These are phyloP conservation scores for Pteria penguin DNA, from an alignment of 2,888 invertebrate genomes.

Conservation along the genomic window DNA sequence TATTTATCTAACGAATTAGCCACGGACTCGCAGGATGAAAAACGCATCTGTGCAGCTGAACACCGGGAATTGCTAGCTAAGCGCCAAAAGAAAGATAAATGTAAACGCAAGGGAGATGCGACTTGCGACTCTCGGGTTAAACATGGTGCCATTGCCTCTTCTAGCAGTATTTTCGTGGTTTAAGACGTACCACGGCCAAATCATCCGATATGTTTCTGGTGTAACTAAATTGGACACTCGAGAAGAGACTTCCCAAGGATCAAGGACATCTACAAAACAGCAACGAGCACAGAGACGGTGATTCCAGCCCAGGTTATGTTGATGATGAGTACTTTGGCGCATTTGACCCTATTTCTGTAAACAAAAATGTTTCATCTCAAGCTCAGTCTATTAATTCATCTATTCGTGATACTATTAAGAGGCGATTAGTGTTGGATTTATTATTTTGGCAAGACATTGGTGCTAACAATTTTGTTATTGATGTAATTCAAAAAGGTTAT, in stretches of 20 bases:
- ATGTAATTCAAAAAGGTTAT: conserved; percentile 13
- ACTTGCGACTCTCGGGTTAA: too few relatives aligned
- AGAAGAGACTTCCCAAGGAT: background rate
- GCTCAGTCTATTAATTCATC: too few relatives aligned
- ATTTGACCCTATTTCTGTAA: background rate
- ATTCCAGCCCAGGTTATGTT: background rate
- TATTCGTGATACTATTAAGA: conserved; percentile 20
- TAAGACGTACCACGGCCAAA: too few relatives aligned
- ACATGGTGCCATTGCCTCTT: too few relatives aligned
- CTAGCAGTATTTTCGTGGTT: too few relatives aligned
- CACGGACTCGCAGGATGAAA: too few relatives aligned
- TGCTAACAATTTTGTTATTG: background rate
- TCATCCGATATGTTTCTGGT: conserved; percentile 14
- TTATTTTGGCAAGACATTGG: conserved; percentile 20
- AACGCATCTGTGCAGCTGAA: too few relatives aligned
- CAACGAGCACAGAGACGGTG: background rate
- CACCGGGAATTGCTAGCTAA: too few relatives aligned
- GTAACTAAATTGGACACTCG: conserved; percentile 26
- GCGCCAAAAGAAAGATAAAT: too few relatives aligned
- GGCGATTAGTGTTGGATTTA: conserved; percentile 9
- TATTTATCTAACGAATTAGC: too few relatives aligned
- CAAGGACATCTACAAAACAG: background rate
- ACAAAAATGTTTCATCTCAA: too few relatives aligned
- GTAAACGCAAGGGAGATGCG: too few relatives aligned
- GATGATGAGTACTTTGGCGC: conserved; percentile 29